Conservation (phyloP, 2,888 invertebrate species). For the Amaurobius ferox region DNA sequence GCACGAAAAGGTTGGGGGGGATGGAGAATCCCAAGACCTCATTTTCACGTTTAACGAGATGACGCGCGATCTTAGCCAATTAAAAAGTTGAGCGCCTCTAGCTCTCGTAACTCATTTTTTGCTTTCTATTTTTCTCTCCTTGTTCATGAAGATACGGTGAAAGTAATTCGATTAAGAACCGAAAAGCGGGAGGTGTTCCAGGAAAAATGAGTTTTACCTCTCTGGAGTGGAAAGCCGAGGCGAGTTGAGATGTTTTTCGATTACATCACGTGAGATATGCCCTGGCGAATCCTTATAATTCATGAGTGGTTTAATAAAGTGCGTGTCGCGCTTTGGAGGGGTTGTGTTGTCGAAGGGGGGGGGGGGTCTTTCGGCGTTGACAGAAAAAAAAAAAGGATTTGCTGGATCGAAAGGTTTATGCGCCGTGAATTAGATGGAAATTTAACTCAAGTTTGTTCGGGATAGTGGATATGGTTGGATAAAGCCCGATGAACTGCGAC, state of each 20-base stretch:
- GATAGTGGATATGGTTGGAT: no score
- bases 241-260: slow-evolving; percentile 11
- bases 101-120: neutral
- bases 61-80: neutral
- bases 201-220: slow-evolving; percentile 11
- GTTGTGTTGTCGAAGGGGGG: neutral
- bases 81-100: neutral
- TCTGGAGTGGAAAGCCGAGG: neutral
- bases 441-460: no score
- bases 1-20: neutral
- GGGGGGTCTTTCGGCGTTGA: no score
- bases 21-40: neutral
- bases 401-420: no score
- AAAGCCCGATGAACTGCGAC: no score
- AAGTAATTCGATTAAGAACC: slow-evolving; percentile 12
- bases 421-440: no score
- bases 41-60: no score
- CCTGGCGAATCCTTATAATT: slow-evolving; percentile 6
- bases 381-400: no score
- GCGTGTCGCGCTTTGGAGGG: neutral
- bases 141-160: slow-evolving; percentile 12
- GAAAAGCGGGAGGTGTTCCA: slow-evolving; percentile 8
- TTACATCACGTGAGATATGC: neutral
- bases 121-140: neutral
- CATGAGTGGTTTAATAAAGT: slow-evolving; percentile 16